Evolutionary conservation across 2,888 invertebrate species (phyloP), one percentile per base, ranked within the genome.

Genomic region (Lacanobia oleracea): DNA sequence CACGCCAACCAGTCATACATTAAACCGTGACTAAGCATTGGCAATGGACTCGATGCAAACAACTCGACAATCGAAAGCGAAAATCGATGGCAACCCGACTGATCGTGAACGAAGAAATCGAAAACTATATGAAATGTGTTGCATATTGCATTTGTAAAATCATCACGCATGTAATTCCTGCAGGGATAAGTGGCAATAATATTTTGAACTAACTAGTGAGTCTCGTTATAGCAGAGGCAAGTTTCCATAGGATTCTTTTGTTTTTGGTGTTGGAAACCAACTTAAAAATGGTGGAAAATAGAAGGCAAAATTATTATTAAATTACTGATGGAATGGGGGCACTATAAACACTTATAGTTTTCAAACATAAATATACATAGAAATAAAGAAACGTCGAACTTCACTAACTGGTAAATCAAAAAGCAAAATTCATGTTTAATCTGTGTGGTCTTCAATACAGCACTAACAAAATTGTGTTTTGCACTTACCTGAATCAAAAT

Each of bases 51-150:
- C 88, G 79, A 85, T 88, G 82, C 86, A 84, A 87, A 68, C 82
- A 81, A 79, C 85, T 85, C 88, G 86, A 88, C 85, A 86, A 88
- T 91, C 85, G 93, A 94, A 94, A 94, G 93, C 91, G 94, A 94
- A 94, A 94, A 91, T 89, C 86, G 83, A 89, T 90, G 79, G 86
- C 86, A 88, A 84, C 78, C 71, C 63, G 57, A 75, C 68, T 45
- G 60, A 76, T 73, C 77, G 77, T 83, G 88, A 85, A 87, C 77
- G 79, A 87, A 88, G 90, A 92, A 93, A 93, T 87, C 88, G 91
- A 92, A 91, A 92, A 88, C 89, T 59, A 45, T 70, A 79, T 65
- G 72, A 82, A 72, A 66, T 72, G 65, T 40, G 45, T 33, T 64
- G 45, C 76, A 48, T 61, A 65, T 65, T 43, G 56, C 51, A 54